phyloP scores from a whole-genome alignment of 2,888 invertebrate species.

The Sipha maydis region DNA sequence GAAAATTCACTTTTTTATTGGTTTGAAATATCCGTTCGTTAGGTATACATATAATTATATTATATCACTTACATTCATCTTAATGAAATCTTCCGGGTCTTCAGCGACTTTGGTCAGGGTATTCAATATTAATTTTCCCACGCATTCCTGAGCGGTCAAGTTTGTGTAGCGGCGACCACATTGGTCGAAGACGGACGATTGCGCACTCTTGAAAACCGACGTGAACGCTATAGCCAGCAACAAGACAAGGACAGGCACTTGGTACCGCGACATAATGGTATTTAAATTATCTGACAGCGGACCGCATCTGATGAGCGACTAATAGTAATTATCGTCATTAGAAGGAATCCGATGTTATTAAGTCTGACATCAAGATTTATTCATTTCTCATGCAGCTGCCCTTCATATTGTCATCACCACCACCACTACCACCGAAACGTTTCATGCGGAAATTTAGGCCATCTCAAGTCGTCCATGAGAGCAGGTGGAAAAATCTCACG shows the following conservation, averaged over 20 bases:
- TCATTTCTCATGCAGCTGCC: not conserved
- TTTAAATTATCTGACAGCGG: not conserved
- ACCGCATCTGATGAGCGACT: not conserved
- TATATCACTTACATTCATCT: slow-evolving; percentile 15
- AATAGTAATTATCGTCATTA: not conserved
- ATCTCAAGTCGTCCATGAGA: not conserved
- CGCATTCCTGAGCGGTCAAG: slow-evolving; percentile 39
- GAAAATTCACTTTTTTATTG: too few relatives aligned
- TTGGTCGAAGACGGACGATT: slow-evolving; percentile 26
- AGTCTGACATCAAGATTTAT: not conserved
- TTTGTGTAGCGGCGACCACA: slow-evolving; percentile 16
- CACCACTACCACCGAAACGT: not conserved
- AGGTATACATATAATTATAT: not conserved
- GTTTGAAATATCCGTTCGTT: not conserved
- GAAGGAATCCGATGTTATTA: not conserved
- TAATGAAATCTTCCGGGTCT: slow-evolving; percentile 36
- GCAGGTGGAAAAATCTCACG: not conserved
- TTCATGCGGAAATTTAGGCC: not conserved
- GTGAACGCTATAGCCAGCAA: not conserved
- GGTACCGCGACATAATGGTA: not conserved
- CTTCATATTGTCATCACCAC: not conserved
- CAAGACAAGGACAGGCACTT: not conserved
- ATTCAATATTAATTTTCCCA: slow-evolving; percentile 34
- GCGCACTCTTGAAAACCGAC: not conserved
- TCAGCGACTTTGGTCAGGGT: slow-evolving; percentile 23